These are phyloP conservation scores for Limenitis camilla DNA, from an alignment of 2,888 invertebrate species.

Conservation along the genomic window DNA sequence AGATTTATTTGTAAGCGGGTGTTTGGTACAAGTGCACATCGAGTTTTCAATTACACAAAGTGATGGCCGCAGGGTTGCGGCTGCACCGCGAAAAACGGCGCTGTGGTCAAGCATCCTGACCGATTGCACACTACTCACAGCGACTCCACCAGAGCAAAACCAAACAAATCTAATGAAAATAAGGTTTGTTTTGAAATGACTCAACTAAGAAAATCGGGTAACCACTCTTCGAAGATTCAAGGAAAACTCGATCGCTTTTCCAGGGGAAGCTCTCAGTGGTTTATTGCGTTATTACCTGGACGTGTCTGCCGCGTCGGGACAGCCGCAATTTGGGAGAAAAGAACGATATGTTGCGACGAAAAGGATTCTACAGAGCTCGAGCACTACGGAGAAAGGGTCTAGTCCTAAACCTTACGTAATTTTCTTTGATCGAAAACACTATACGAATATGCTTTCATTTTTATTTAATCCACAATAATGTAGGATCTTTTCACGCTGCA, in stretches of 20 bases:
- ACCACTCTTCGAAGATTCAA: slow-evolving; percentile 68
- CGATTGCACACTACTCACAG: slow-evolving; percentile 56
- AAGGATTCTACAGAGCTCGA: slow-evolving; percentile 65
- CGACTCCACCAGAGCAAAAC: slow-evolving; percentile 37
- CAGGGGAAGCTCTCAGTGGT: slow-evolving; percentile 72
- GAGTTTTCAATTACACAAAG: slow-evolving; percentile 74
- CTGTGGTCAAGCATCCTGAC: slow-evolving; percentile 60
- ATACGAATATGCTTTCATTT: slow-evolving; percentile 51
- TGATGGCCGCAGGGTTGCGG: slow-evolving; percentile 58
- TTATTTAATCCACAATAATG: slow-evolving; percentile 65
- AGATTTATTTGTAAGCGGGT: slow-evolving; percentile 63
- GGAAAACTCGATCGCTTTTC: slow-evolving; percentile 73
- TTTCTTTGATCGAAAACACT: slow-evolving; percentile 69
- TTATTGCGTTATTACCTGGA: slow-evolving; percentile 75
- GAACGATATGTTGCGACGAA: slow-evolving; percentile 68
- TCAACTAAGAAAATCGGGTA: slow-evolving; percentile 48
- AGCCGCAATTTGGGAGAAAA: slow-evolving; percentile 69
- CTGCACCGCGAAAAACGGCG: slow-evolving; percentile 60
- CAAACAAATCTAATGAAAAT: slow-evolving; percentile 45
- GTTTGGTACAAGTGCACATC: slow-evolving; percentile 67
- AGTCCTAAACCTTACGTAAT: slow-evolving; percentile 56
- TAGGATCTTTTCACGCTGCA: slow-evolving; percentile 45
- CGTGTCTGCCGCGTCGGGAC: slow-evolving; percentile 68
- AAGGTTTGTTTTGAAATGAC: slow-evolving; percentile 46
- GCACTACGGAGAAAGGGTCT: slow-evolving; percentile 52